Percentiles rank a stretch among this genome's conserved stretches.
phyloP scores from a whole-genome alignment of 2,797 vertebrate genomes.

The Amazona finschi region DNA sequence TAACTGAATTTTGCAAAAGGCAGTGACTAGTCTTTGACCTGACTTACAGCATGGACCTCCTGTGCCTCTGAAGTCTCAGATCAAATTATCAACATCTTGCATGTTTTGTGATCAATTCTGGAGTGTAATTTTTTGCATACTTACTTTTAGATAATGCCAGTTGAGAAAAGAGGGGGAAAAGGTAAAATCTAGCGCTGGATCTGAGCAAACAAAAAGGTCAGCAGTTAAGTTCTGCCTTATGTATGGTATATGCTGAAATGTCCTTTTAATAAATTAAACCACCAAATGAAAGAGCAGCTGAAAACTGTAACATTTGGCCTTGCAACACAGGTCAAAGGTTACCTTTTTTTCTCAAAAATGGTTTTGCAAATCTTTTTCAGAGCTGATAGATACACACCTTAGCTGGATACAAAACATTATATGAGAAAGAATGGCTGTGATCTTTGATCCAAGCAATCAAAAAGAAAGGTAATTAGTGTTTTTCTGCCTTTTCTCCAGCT shows the following conservation, averaged over 20 bases:
- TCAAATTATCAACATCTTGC: not conserved
- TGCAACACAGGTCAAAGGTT: conserved; percentile 67
- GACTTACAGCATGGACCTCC: not conserved
- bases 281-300: conserved; percentile 23
- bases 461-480: conserved; percentile 82
- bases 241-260: conserved; percentile 48
- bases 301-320: conserved; percentile 50
- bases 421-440: conserved; percentile 84
- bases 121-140: not conserved
- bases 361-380: conserved; percentile 87
- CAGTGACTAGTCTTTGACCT: conserved; percentile 1
- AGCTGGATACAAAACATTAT: conserved; percentile 89
- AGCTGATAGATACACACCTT: conserved; percentile 88
- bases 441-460: conserved; percentile 84
- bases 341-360: conserved; percentile 82
- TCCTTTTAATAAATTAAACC: conserved; percentile 21
- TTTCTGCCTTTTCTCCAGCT: conserved; percentile 80
- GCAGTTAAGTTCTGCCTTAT: conserved; percentile 4
- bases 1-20: conserved; percentile 1
- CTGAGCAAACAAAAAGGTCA: conserved; percentile 20
- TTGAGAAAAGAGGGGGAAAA: not conserved
- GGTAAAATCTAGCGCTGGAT: not conserved
- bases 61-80: conserved; percentile 4
- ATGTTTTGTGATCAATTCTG: not conserved
- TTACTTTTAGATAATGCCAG: not conserved